Conservation (phyloP, 2,797 vertebrate species). For the Hydrophis major region DNA sequence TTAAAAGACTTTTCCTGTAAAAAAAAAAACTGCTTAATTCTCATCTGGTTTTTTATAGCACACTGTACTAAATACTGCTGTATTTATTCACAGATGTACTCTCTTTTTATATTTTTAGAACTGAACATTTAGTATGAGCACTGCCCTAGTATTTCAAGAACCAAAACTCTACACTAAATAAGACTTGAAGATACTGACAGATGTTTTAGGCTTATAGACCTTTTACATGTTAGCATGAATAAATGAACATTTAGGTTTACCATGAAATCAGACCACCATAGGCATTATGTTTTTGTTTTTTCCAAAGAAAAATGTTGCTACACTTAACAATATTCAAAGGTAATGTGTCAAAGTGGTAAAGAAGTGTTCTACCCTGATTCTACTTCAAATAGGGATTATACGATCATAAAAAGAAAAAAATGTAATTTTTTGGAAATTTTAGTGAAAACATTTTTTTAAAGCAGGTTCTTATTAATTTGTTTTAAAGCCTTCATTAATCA, state of each 20-base stretch:
- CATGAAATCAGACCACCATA: neutral
- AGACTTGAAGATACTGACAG: neutral
- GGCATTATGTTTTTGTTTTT: neutral
- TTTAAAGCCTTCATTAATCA: neutral
- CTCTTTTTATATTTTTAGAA: neutral
- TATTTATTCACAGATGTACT: slow-evolving; percentile 24
- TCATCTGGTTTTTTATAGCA: slow-evolving; percentile 29
- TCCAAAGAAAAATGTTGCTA: neutral
- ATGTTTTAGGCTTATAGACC: neutral
- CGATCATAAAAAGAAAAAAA: neutral
- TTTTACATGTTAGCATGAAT: slow-evolving; percentile 16
- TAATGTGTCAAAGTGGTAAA: neutral
- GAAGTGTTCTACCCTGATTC: neutral
- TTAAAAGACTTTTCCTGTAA: neutral
- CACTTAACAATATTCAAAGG: neutral
- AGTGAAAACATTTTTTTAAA: neutral
- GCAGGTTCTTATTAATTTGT: neutral
- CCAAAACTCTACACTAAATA: slow-evolving; percentile 52
- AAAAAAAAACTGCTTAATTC: slow-evolving; percentile 6
- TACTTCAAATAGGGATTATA: neutral
- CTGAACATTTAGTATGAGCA: slow-evolving; percentile 50
- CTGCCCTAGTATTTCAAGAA: slow-evolving; percentile 41
- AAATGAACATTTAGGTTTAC: neutral
- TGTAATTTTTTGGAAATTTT: neutral
- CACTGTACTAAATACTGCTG: slow-evolving; percentile 6